Conservation (phyloP, 2,797 vertebrate species). For the Sylvia borin region DNA sequence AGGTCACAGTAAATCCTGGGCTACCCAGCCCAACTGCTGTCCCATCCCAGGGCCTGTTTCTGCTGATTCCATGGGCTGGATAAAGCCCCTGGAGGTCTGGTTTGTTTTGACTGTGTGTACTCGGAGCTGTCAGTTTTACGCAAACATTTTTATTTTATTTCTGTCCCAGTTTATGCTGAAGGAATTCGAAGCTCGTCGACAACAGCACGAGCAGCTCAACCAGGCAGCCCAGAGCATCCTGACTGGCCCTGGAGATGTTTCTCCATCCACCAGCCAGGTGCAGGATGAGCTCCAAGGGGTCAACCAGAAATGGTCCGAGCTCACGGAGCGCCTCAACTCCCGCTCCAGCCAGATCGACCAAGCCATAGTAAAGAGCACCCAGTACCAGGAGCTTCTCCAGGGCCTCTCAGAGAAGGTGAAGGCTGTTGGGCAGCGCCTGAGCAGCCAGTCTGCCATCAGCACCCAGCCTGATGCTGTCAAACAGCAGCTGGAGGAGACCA, state of each 20-base stretch:
- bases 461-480: slow-evolving; percentile 92
- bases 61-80: neutral
- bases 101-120: slow-evolving; percentile 71
- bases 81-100: slow-evolving; percentile 48
- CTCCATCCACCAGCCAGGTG: slow-evolving; percentile 84
- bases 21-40: neutral
- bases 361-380: slow-evolving; percentile 89
- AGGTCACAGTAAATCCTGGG: neutral
- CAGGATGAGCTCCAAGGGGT: slow-evolving; percentile 85
- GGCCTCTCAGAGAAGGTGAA: slow-evolving; percentile 87
- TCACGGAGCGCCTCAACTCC: slow-evolving; percentile 84
- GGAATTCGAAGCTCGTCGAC: slow-evolving; percentile 92
- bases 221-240: slow-evolving; percentile 90
- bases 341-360: slow-evolving; percentile 91
- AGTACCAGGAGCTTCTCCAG: slow-evolving; percentile 88
- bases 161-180: slow-evolving; percentile 96
- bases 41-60: slow-evolving; percentile 21
- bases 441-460: slow-evolving; percentile 86
- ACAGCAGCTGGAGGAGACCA: slow-evolving; percentile 91
- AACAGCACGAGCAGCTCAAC: slow-evolving; percentile 93
- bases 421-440: slow-evolving; percentile 83
- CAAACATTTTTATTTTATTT: slow-evolving; percentile 72
- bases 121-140: slow-evolving; percentile 62
- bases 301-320: slow-evolving; percentile 88
- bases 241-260: slow-evolving; percentile 80